Percentiles rank a stretch among this genome's conserved stretches.
These are phyloP conservation scores for Amorpha juglandis DNA, from an alignment of 2,888 invertebrate species.

Conservation along the genomic window DNA sequence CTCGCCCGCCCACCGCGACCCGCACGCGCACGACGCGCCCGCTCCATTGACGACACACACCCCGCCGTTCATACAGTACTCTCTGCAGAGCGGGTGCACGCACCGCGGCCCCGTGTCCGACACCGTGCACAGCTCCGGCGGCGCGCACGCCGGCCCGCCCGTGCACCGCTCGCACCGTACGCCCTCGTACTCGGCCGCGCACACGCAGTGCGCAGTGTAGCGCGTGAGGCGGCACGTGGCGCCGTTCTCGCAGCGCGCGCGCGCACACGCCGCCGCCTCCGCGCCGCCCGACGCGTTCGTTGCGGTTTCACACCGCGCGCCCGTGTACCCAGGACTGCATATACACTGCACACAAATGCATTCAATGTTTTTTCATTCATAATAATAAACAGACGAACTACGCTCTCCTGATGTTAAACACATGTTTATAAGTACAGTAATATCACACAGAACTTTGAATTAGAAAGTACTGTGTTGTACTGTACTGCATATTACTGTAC, in stretches of 20 bases:
- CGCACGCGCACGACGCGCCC: constrained; percentile 23
- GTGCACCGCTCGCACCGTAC: constrained; percentile 17
- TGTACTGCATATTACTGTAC: no score
- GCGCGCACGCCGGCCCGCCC: constrained; percentile 19
- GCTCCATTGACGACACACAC: constrained; percentile 30
- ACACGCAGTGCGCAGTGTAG: constrained; percentile 46
- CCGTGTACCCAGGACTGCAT: constrained; percentile 87
- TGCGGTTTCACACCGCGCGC: constrained; percentile 85
- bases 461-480: no score
- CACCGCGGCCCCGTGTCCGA: constrained; percentile 5
- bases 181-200: constrained; percentile 50
- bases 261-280: constrained; percentile 65
- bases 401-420: no score
- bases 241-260: constrained; percentile 86
- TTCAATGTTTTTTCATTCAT: no score
- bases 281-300: neutral
- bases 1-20: constrained; percentile 60
- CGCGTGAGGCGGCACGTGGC: constrained; percentile 76
- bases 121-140: neutral
- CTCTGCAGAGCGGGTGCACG: neutral
- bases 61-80: neutral
- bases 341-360: constrained; percentile 78
- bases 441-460: no score
- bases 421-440: no score
- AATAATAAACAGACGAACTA: no score